phyloP scores from a whole-genome alignment of 2,888 invertebrate species.

The Ornithoptera alexandrae region DNA sequence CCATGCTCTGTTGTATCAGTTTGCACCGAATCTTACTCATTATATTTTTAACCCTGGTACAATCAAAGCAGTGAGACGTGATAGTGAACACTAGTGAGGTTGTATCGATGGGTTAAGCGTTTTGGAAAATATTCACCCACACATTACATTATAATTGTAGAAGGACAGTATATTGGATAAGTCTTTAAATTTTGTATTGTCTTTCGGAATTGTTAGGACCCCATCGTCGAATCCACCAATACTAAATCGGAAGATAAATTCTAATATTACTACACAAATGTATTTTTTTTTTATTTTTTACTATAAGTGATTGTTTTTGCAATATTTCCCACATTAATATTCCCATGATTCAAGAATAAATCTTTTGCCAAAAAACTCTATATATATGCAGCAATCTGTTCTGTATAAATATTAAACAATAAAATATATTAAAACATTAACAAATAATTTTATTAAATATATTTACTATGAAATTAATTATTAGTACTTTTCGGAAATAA shows the following conservation, averaged over 20 bases:
- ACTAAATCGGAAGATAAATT: slow-evolving; percentile 9
- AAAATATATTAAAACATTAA: too few species aligned
- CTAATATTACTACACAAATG: slow-evolving; percentile 1
- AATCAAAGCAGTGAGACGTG: neutral
- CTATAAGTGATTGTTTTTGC: too few species aligned
- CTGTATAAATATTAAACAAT: too few species aligned
- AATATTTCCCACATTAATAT: too few species aligned
- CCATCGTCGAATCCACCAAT: slow-evolving; percentile 5
- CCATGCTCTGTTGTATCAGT: too few species aligned
- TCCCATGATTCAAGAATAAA: too few species aligned
- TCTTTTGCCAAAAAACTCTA: too few species aligned
- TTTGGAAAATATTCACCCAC: neutral
- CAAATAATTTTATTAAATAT: too few species aligned
- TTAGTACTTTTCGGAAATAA: neutral
- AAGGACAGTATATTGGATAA: slow-evolving; percentile 28
- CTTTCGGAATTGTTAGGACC: slow-evolving; percentile 30
- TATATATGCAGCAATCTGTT: too few species aligned
- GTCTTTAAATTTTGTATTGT: slow-evolving; percentile 39
- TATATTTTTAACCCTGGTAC: neutral
- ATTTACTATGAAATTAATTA: too few species aligned
- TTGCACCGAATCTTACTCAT: too few species aligned
- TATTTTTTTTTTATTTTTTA: too few species aligned
- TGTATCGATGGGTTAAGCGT: neutral
- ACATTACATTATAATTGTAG: slow-evolving; percentile 6
- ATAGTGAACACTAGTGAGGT: neutral